Evolutionary conservation across 1,140 invertebrate species (phyloP).

Genomic region (Scaptomyza graminum): DNA sequence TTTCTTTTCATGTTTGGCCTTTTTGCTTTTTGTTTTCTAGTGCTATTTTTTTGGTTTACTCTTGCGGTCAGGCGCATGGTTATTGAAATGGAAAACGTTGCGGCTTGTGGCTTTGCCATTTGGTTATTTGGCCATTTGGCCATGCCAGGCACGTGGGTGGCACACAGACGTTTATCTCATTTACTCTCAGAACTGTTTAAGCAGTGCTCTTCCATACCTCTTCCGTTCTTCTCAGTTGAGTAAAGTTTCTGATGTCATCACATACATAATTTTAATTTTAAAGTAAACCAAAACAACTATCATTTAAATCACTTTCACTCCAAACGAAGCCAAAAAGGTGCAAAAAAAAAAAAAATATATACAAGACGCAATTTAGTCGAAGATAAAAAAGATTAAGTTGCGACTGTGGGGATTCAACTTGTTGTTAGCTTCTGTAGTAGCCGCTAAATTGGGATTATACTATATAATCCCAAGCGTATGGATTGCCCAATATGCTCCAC

Average conservation of each 20-base stretch:
- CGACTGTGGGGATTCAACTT: slow-evolving; percentile 16
- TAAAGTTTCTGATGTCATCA: slow-evolving; percentile 54
- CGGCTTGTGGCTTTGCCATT: slow-evolving; percentile 37
- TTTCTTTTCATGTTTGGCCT: slow-evolving; percentile 54
- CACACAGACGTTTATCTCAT: slow-evolving; percentile 14
- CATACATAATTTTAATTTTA: slow-evolving; percentile 67
- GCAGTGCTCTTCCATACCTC: slow-evolving; percentile 26
- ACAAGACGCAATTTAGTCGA: slow-evolving; percentile 22
- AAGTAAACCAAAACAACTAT: slow-evolving; percentile 47
- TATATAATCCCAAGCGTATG: slow-evolving; percentile 34
- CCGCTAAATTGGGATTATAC: slow-evolving; percentile 24
- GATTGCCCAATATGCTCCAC: background rate
- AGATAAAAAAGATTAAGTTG: slow-evolving; percentile 27
- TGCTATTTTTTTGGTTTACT: slow-evolving; percentile 38
- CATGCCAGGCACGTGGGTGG: slow-evolving; percentile 70
- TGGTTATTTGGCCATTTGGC: slow-evolving; percentile 25
- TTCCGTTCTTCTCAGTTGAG: slow-evolving; percentile 22
- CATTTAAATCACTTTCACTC: slow-evolving; percentile 53
- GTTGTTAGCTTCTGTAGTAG: slow-evolving; percentile 18
- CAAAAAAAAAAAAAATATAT: slow-evolving; percentile 46
- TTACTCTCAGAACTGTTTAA: slow-evolving; percentile 47
- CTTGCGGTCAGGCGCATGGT: slow-evolving; percentile 50
- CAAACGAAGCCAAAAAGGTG: slow-evolving; percentile 63
- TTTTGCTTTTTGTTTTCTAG: slow-evolving; percentile 38
- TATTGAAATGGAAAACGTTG: slow-evolving; percentile 73